These are phyloP conservation scores for Nannobrachium achirus DNA, from an alignment of 2,113 vertebrate species.

Conservation along the genomic window DNA sequence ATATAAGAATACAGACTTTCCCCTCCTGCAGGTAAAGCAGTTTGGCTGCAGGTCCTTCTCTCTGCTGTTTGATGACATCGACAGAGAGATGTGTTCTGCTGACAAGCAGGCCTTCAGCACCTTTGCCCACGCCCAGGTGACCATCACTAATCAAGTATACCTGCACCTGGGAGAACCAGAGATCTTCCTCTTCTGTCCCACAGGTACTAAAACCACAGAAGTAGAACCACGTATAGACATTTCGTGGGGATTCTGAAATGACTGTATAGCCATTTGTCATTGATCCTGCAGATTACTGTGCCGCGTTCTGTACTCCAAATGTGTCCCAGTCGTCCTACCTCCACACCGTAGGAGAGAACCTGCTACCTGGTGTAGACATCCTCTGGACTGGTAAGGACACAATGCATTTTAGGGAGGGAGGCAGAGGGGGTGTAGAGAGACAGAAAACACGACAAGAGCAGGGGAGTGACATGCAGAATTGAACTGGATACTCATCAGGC, in stretches of 20 bases:
- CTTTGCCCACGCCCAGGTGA: constrained; percentile 94
- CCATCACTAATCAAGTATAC: constrained; percentile 93
- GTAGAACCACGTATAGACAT: not conserved
- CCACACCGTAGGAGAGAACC: constrained; percentile 91
- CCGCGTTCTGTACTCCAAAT: constrained; percentile 90
- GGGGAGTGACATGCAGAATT: too few species aligned
- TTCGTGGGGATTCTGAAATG: not conserved
- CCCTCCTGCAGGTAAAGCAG: constrained; percentile 84
- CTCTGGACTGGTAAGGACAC: constrained; percentile 91
- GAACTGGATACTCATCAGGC: too few species aligned
- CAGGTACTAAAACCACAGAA: constrained; percentile 79
- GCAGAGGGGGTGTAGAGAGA: too few species aligned
- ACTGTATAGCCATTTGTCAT: not conserved
- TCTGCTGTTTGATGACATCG: constrained; percentile 96
- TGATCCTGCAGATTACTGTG: constrained; percentile 89
- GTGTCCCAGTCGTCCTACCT: constrained; percentile 92
- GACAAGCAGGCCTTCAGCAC: constrained; percentile 95
- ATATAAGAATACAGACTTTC: not conserved
- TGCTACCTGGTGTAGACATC: constrained; percentile 91
- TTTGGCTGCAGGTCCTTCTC: constrained; percentile 97
- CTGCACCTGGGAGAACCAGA: constrained; percentile 89
- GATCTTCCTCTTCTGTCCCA: constrained; percentile 97
- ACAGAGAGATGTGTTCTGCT: constrained; percentile 95
- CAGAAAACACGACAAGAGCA: too few species aligned
- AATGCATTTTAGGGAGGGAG: too few species aligned